A percentile compares a stretch with the other conserved stretches of the same genome.
phyloP scores from a whole-genome alignment of 2,888 invertebrate genomes.

The Vanessa cardui region DNA sequence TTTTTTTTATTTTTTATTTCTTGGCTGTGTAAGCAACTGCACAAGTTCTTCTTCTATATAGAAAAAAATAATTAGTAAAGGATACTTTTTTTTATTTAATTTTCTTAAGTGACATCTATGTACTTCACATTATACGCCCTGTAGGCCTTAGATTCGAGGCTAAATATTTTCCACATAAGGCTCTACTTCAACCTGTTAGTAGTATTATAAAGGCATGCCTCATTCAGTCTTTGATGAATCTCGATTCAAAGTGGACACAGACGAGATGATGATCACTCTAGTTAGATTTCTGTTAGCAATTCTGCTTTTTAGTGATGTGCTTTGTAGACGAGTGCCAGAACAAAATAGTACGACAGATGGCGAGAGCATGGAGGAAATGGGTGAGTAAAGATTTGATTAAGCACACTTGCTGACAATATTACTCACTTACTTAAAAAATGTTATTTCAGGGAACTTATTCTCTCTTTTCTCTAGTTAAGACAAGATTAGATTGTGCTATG shows the following conservation, averaged over 20 bases:
- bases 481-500: too few species aligned
- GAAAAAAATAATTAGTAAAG: background rate
- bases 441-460: too few species aligned
- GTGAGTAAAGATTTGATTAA: slow-evolving; percentile 36
- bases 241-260: slow-evolving; percentile 45
- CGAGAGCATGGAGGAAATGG: slow-evolving; percentile 46
- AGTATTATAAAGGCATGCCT: slow-evolving; percentile 67
- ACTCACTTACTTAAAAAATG: too few species aligned
- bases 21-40: background rate
- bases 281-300: slow-evolving; percentile 53
- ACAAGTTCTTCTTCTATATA: background rate
- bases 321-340: slow-evolving; percentile 51
- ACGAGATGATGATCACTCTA: slow-evolving; percentile 49
- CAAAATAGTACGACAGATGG: slow-evolving; percentile 48
- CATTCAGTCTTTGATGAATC: slow-evolving; percentile 57
- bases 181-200: slow-evolving; percentile 44
- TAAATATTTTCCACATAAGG: slow-evolving; percentile 64
- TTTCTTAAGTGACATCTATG: slow-evolving; percentile 13
- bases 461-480: too few species aligned
- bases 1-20: background rate
- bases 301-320: slow-evolving; percentile 47
- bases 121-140: slow-evolving; percentile 39
- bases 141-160: slow-evolving; percentile 51
- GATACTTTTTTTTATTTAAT: slow-evolving; percentile 1
- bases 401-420: too few species aligned